Conservation (phyloP, 2,113 vertebrate genomes). For the Willisornis vidua region DNA sequence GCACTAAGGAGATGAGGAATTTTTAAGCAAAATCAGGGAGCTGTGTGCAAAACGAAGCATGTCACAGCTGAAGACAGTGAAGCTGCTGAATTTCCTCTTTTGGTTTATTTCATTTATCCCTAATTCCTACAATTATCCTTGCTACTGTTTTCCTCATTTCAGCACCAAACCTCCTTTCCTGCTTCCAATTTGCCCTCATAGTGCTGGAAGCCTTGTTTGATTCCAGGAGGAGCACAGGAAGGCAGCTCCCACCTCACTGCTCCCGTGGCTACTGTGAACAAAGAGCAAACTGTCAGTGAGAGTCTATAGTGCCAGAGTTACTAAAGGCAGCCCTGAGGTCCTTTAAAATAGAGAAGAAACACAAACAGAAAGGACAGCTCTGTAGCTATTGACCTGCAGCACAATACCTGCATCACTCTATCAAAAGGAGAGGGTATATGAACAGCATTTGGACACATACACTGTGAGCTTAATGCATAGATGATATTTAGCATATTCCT, state of each 20-base stretch:
- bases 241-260: not conserved
- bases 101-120: not conserved
- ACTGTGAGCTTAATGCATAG: not conserved
- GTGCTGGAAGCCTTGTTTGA: not conserved
- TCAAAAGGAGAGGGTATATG: not conserved
- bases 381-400: not conserved
- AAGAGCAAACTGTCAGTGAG: not conserved
- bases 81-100: not conserved
- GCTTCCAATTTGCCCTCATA: not conserved
- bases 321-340: not conserved
- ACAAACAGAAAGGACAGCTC: not conserved
- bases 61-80: not conserved
- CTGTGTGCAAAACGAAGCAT: not conserved
- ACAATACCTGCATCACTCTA: not conserved
- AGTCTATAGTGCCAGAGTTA: not conserved
- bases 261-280: not conserved
- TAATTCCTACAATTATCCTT: not conserved
- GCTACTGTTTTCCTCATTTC: not conserved
- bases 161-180: not conserved
- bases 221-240: not conserved
- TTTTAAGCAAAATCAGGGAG: not conserved
- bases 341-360: not conserved
- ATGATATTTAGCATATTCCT: not conserved
- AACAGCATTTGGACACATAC: not conserved
- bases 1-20: not conserved